phyloP scores from a whole-genome alignment of 2,797 vertebrate species.

The Tympanoctomys barrerae region DNA sequence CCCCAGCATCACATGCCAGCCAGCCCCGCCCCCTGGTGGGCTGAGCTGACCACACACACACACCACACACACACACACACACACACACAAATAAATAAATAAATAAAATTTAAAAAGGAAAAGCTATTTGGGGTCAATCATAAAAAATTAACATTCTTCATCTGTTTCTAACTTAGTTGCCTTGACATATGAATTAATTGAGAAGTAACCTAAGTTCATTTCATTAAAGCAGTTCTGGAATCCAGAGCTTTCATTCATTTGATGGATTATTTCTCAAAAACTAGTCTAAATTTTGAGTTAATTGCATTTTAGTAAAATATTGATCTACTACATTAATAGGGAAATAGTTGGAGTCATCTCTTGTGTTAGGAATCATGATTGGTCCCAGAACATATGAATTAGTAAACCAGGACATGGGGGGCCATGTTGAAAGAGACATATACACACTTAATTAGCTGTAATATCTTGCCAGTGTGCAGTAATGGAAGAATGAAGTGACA shows the following conservation, averaged over 20 bases:
- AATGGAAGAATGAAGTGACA: background rate
- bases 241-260: slow-evolving; percentile 2
- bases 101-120: too few species aligned
- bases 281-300: background rate
- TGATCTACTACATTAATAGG: background rate
- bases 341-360: background rate
- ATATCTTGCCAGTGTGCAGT: background rate
- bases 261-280: background rate
- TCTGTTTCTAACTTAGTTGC: background rate
- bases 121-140: background rate
- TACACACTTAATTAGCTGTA: background rate
- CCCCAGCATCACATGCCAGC: too few species aligned
- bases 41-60: too few species aligned
- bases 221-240: background rate
- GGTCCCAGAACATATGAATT: background rate
- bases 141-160: slow-evolving; percentile 26
- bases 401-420: background rate
- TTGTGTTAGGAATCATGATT: background rate
- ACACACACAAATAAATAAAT: too few species aligned
- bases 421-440: background rate
- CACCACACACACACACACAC: too few species aligned
- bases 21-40: too few species aligned
- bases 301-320: background rate
- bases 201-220: slow-evolving; percentile 33
- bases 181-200: background rate